These are phyloP conservation scores for Hydriomena furcata DNA, from an alignment of 2,888 invertebrate genomes.

Conservation along the genomic window DNA sequence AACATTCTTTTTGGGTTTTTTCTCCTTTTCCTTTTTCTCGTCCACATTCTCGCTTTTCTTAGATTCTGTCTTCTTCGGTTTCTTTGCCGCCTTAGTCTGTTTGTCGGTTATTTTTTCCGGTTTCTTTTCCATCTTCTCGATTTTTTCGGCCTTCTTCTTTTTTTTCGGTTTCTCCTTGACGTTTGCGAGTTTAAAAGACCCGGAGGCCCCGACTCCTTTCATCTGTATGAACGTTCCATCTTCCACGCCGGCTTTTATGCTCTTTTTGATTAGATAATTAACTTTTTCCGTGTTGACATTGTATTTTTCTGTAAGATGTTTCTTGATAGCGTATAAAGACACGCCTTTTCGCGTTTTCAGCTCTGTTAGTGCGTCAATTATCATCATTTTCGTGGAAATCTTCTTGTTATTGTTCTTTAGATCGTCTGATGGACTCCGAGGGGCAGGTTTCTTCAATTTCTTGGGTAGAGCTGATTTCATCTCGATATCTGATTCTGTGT, in stretches of 20 bases:
- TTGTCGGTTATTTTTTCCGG: slow-evolving; percentile 25
- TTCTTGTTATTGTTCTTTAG: slow-evolving; percentile 51
- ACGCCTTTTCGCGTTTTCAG: slow-evolving; percentile 64
- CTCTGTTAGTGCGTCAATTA: slow-evolving; percentile 55
- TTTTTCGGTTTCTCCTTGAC: slow-evolving; percentile 44
- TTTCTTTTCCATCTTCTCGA: slow-evolving; percentile 27
- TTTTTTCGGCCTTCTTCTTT: slow-evolving; percentile 32
- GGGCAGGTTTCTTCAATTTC: slow-evolving; percentile 34
- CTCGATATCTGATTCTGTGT: slow-evolving; percentile 21
- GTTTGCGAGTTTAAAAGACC: slow-evolving; percentile 63
- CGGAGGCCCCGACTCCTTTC: slow-evolving; percentile 65
- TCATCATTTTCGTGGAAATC: slow-evolving; percentile 61
- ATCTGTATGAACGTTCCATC: slow-evolving; percentile 60
- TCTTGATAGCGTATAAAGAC: slow-evolving; percentile 69
- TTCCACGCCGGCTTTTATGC: slow-evolving; percentile 59
- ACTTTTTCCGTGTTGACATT: slow-evolving; percentile 56
- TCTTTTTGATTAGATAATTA: slow-evolving; percentile 61
- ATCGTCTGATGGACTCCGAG: slow-evolving; percentile 42
- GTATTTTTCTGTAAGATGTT: slow-evolving; percentile 58
- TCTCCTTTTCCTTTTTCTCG: slow-evolving; percentile 2
- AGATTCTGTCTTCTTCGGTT: slow-evolving; percentile 27
- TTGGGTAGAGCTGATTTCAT: slow-evolving; percentile 7
- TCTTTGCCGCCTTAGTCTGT: slow-evolving; percentile 17
- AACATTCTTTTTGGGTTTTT: slow-evolving; percentile 3
- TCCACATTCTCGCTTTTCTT: slow-evolving; percentile 22